Base-by-base conservation (phyloP, 1,140 invertebrate genomes). In the Palaemon carinicauda region DNA sequence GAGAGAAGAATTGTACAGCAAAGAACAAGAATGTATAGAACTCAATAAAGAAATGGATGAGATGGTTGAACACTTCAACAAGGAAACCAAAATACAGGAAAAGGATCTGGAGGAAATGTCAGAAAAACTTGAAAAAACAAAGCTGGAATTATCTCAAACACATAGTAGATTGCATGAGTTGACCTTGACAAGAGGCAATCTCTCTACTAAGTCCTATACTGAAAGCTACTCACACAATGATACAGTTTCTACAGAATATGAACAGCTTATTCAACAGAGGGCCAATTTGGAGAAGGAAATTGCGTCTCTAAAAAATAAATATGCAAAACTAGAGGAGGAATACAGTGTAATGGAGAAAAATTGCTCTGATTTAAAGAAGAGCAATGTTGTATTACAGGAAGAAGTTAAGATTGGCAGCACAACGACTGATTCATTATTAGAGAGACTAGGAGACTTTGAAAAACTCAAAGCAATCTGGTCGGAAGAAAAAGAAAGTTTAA, bases 71-170 rank as follows among this genome's bases (percentile, higher is more conserved):
- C 29, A 79, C 33, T 79, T 9, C 33, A n/a, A 41, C 9, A 41
- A 41, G 9, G 33, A 41, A 41, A 41, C 9, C 7, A 12, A 9
- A 0, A 12, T 9, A 9, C 41, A 1, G 21, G 52, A 24, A 12
- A 52, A 17, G 27, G 15, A 53, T 50, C 53, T 27, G 52, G n/a
- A 53, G 17, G n/a, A 24, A 29, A 15, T 54, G 5, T 14, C 51
- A 78, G 77, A 79, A n/a, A 79, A 79, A 10, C 27, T 79, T 31
- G 29, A 79, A 52, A 79, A 54, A 27, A 29, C 75, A 3, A 24
- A 78, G 27, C 17, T 53, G 21, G 51, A 52, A 12, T 52, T 78
- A 27, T 54, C 33, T 3, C n/a, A 24, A 7, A 79, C 51, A 17
- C 52, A 79, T 17, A 29, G n/a, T 9, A 82, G 52, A 29, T 10